Percentiles rank a stretch among this genome's conserved stretches.
Evolutionary conservation across 2,888 invertebrate genomes (phyloP).

Genomic region (Nasonovia ribisnigri): DNA sequence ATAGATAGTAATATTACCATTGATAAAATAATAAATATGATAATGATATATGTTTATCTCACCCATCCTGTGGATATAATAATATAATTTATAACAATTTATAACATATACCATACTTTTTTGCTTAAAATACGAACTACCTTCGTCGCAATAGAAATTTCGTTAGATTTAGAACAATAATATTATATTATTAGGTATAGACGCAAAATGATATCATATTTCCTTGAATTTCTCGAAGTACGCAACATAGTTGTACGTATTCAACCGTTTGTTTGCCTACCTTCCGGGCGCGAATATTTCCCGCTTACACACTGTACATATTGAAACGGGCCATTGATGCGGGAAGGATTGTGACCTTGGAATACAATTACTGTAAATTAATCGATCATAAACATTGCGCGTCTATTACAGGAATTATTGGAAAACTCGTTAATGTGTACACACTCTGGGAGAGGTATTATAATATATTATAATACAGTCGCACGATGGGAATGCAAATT

Average conservation of each 20-base stretch:
- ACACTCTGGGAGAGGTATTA: background rate
- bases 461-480: background rate
- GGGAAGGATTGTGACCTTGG: conserved; percentile 25
- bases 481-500: conserved; percentile 4
- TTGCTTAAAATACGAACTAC: background rate
- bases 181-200: background rate
- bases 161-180: background rate
- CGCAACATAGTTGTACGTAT: conserved; percentile 12
- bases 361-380: background rate
- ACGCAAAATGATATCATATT: background rate
- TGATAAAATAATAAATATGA: background rate
- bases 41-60: background rate
- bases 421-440: background rate
- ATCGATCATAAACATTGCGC: background rate
- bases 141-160: background rate
- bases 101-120: background rate
- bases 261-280: conserved; percentile 54
- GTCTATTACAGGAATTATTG: conserved; percentile 5
- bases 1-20: background rate
- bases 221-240: background rate
- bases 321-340: background rate
- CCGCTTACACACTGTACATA: background rate
- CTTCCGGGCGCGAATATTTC: background rate
- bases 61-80: background rate
- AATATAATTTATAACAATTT: background rate